Percentiles rank a stretch among this genome's conserved stretches.
Evolutionary conservation across 2,888 invertebrate genomes (phyloP).

Genomic region (Lasioglossum morio): DNA sequence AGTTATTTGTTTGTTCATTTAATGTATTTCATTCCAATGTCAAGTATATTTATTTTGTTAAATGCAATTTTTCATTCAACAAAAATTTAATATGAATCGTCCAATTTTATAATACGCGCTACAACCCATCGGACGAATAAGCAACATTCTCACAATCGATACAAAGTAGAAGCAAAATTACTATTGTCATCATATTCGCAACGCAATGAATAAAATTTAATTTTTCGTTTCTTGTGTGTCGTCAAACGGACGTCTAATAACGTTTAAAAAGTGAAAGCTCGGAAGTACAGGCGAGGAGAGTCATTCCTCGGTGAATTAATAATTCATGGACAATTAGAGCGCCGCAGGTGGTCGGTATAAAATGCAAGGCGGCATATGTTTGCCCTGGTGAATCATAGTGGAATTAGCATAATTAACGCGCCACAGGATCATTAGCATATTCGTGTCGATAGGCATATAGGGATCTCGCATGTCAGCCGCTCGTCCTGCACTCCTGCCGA

Average conservation of each 20-base stretch:
- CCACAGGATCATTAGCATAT: slow-evolving; percentile 80
- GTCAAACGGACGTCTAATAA: not conserved
- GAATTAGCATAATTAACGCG: slow-evolving; percentile 80
- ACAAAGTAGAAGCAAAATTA: too few species aligned
- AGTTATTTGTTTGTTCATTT: too few species aligned
- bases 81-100: too few species aligned
- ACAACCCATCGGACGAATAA: too few species aligned
- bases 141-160: too few species aligned
- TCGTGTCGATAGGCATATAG: slow-evolving; percentile 74
- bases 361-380: slow-evolving; percentile 79
- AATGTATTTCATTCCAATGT: too few species aligned
- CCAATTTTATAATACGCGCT: too few species aligned
- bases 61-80: too few species aligned
- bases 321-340: slow-evolving; percentile 79
- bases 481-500: slow-evolving; percentile 58
- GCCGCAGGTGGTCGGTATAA: slow-evolving; percentile 80
- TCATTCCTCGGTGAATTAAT: slow-evolving; percentile 71
- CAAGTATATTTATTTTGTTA: too few species aligned
- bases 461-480: slow-evolving; percentile 71
- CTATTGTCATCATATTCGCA: too few species aligned
- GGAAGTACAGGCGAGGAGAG: slow-evolving; percentile 52
- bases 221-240: not conserved
- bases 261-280: slow-evolving; percentile 32
- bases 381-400: slow-evolving; percentile 81
- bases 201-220: not conserved